A percentile compares a stretch with the other conserved stretches of the same genome.
These are phyloP conservation scores for Lasius platythorax DNA, from an alignment of 2,888 invertebrate genomes.

Conservation along the genomic window DNA sequence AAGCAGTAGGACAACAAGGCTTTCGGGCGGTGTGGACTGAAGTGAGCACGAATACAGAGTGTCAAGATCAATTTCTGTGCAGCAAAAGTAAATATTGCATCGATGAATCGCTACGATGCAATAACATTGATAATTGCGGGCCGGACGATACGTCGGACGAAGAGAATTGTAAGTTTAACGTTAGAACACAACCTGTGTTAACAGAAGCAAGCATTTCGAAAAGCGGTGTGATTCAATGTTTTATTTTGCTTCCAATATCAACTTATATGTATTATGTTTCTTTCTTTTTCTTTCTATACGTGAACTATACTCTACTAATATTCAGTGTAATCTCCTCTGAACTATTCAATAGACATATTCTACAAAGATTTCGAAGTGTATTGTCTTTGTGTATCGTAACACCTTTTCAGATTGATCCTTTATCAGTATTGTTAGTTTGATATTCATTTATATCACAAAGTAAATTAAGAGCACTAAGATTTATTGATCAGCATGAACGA, in stretches of 20 bases:
- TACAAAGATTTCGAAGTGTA: constrained; percentile 65
- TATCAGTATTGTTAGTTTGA: constrained; percentile 27
- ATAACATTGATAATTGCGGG: constrained; percentile 95
- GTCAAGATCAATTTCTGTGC: constrained; percentile 90
- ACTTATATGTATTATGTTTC: constrained; percentile 69
- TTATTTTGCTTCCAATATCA: constrained; percentile 77
- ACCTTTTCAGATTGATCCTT: constrained; percentile 62
- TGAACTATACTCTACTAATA: constrained; percentile 67
- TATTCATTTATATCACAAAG: background rate
- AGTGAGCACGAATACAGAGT: constrained; percentile 89
- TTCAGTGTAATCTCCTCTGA: constrained; percentile 70
- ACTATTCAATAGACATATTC: constrained; percentile 76
- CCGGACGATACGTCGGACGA: constrained; percentile 91
- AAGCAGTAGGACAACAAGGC: constrained; percentile 97
- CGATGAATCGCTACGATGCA: constrained; percentile 91
- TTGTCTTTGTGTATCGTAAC: constrained; percentile 66
- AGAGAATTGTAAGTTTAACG: constrained; percentile 91
- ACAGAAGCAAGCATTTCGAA: constrained; percentile 58
- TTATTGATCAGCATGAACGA: constrained; percentile 64
- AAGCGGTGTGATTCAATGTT: constrained; percentile 67
- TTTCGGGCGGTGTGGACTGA: constrained; percentile 98
- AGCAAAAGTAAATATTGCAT: constrained; percentile 92
- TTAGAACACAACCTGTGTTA: constrained; percentile 56
- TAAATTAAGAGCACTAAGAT: background rate
- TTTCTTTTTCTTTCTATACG: constrained; percentile 19